Conservation (phyloP, 2,888 invertebrate genomes). For the Dorcus hopei region DNA sequence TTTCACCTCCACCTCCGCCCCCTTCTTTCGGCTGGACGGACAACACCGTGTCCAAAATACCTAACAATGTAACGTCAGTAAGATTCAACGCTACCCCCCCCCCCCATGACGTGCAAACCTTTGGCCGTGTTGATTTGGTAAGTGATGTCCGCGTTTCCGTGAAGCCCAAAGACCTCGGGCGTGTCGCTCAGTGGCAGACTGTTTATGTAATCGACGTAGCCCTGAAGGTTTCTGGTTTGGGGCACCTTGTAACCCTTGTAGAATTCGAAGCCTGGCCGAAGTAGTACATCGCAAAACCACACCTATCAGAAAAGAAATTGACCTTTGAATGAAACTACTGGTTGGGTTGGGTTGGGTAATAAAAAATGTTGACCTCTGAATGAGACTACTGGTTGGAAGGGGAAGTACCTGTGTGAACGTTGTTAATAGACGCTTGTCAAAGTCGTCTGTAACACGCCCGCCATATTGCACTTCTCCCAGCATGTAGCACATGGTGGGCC, state of each 20-base stretch:
- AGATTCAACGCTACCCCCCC: not conserved
- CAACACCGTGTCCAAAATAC: slow-evolving; percentile 88
- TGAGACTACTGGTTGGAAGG: not conserved
- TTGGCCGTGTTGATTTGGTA: slow-evolving; percentile 96
- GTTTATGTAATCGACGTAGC: slow-evolving; percentile 84
- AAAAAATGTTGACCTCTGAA: no score
- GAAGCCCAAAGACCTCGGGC: slow-evolving; percentile 95
- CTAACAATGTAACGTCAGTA: slow-evolving; percentile 32
- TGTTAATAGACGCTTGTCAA: slow-evolving; percentile 87
- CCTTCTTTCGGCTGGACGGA: slow-evolving; percentile 98
- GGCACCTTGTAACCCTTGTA: slow-evolving; percentile 92
- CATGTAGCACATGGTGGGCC: slow-evolving; percentile 98
- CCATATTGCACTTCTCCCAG: slow-evolving; percentile 82
- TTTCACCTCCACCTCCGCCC: slow-evolving; percentile 86
- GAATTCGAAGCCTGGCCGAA: slow-evolving; percentile 88
- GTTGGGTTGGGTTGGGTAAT: not conserved
- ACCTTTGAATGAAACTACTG: not conserved
- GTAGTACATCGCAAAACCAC: slow-evolving; percentile 90
- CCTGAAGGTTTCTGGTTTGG: slow-evolving; percentile 72
- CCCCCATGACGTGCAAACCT: slow-evolving; percentile 47
- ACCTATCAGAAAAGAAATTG: slow-evolving; percentile 47
- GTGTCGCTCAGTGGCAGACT: slow-evolving; percentile 81
- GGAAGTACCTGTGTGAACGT: slow-evolving; percentile 73
- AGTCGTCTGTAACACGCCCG: slow-evolving; percentile 94
- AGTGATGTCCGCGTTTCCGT: slow-evolving; percentile 94